Conservation (phyloP, 2,888 invertebrate species). For the Trissolcus japonicus region DNA sequence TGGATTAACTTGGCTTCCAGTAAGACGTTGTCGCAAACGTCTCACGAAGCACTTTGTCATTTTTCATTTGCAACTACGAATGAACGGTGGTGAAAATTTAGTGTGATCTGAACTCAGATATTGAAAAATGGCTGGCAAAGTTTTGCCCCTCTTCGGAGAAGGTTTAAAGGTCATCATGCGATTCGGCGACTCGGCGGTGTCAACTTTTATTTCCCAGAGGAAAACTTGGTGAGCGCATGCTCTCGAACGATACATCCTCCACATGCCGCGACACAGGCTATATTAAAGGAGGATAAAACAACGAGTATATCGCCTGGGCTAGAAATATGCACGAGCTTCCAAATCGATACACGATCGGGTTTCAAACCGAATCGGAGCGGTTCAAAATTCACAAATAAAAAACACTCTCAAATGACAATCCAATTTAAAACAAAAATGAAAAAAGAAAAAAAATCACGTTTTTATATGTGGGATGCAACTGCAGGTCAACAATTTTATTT, state of each 20-base stretch:
- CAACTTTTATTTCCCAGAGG: slow-evolving; percentile 59
- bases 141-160: slow-evolving; percentile 11
- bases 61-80: too few relatives aligned
- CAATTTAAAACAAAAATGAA: too few relatives aligned
- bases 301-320: slow-evolving; percentile 19
- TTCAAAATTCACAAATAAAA: too few relatives aligned
- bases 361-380: slow-evolving; percentile 32
- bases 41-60: too few relatives aligned
- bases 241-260: slow-evolving; percentile 54
- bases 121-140: slow-evolving; percentile 42
- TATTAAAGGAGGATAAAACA: slow-evolving; percentile 53
- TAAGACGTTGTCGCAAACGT: too few relatives aligned
- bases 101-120: slow-evolving; percentile 30
- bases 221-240: slow-evolving; percentile 54
- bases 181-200: slow-evolving; percentile 50
- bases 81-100: slow-evolving; percentile 6
- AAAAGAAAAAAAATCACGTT: too few relatives aligned
- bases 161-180: slow-evolving; percentile 49
- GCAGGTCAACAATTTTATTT: too few relatives aligned
- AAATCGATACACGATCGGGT: slow-evolving; percentile 47
- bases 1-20: too few relatives aligned
- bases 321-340: slow-evolving; percentile 46
- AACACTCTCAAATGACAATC: too few relatives aligned
- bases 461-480: too few relatives aligned
- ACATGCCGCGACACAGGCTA: slow-evolving; percentile 38